Conservation (phyloP, 1,140 invertebrate genomes). For the Drosophila pectinifera region DNA sequence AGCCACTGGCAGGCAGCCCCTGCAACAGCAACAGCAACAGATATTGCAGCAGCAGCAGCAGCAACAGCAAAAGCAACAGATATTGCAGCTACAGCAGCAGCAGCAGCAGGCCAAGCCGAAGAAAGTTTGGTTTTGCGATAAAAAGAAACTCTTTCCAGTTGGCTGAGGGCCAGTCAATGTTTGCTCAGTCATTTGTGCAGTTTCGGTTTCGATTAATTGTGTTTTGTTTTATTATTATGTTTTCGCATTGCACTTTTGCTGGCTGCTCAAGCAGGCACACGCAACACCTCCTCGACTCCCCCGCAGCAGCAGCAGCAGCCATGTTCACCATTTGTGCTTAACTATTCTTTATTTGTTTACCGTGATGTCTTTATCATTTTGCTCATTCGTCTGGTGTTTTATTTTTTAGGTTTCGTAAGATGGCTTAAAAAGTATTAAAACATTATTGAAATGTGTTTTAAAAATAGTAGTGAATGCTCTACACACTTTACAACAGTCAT, state of each 20-base stretch:
- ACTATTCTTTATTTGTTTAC: conserved; percentile 44
- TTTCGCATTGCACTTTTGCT: conserved; percentile 39
- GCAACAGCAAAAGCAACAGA: conserved; percentile 42
- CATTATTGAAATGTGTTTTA: neutral
- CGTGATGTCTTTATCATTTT: conserved; percentile 46
- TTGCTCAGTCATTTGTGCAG: conserved; percentile 64
- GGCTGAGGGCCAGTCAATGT: conserved; percentile 62
- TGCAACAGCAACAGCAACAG: conserved; percentile 44
- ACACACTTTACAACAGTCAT: too few species aligned
- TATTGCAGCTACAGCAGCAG: conserved; percentile 30
- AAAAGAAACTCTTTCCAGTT: conserved; percentile 84
- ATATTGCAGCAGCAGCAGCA: conserved; percentile 31
- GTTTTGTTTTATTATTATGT: conserved; percentile 32
- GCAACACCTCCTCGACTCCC: conserved; percentile 8
- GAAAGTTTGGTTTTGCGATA: conserved; percentile 85
- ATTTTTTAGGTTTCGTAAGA: conserved; percentile 6
- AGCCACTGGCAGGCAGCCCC: conserved; percentile 33
- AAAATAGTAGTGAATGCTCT: neutral
- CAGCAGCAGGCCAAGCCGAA: conserved; percentile 61
- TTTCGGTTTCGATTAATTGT: conserved; percentile 52
- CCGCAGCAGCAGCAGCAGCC: neutral
- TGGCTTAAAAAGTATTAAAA: neutral
- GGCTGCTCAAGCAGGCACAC: conserved; percentile 47
- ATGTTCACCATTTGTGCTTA: conserved; percentile 42
- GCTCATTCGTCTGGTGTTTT: conserved; percentile 45